phyloP scores from a whole-genome alignment of 2,113 vertebrate species.

The Cavia aperea region DNA sequence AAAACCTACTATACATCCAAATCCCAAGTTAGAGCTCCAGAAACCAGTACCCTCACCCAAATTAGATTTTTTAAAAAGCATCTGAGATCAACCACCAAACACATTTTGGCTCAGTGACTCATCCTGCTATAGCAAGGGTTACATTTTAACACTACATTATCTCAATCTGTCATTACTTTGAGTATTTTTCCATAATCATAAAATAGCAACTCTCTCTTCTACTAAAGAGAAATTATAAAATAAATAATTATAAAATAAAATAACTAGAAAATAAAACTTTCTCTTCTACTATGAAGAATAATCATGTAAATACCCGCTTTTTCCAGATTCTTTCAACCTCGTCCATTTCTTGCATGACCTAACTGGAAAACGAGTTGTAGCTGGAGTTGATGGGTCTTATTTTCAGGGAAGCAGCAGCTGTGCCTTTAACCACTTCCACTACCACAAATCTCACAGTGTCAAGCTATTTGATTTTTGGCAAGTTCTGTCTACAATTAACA shows the following conservation, averaged over 20 bases:
- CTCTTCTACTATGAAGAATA: not conserved
- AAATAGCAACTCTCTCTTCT: not conserved
- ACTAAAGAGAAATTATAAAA: not conserved
- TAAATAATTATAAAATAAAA: too few relatives aligned
- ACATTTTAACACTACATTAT: not conserved
- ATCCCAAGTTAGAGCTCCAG: not conserved
- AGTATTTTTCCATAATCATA: not conserved
- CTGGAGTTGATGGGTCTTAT: not conserved
- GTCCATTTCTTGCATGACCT: not conserved
- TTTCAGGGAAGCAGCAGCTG: not conserved
- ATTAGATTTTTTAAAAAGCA: not conserved
- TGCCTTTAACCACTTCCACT: not conserved
- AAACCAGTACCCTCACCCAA: not conserved
- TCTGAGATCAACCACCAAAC: not conserved
- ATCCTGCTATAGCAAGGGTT: not conserved
- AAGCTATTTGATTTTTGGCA: not conserved
- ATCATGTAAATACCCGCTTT: not conserved
- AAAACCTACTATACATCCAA: not conserved
- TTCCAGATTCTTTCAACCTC: not conserved
- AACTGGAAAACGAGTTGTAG: not conserved
- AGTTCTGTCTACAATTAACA: not conserved
- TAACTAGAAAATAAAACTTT: too few relatives aligned
- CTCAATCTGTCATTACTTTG: not conserved
- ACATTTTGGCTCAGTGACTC: not conserved
- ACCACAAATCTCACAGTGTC: not conserved